phyloP scores from a whole-genome alignment of 2,797 vertebrate genomes.

The Cyprinodon diabolis region DNA sequence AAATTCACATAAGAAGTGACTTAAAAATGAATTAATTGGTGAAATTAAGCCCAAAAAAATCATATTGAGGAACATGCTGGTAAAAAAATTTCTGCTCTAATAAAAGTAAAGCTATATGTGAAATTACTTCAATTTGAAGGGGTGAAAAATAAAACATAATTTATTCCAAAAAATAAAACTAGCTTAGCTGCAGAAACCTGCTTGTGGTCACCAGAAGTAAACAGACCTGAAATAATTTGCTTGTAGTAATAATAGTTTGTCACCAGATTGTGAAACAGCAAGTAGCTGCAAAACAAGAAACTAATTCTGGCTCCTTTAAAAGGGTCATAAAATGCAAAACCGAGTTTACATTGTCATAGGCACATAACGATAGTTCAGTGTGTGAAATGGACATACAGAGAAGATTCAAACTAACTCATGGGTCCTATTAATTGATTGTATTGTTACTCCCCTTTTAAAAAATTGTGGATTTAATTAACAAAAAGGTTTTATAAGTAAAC shows the following conservation, averaged over 20 bases:
- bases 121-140: neutral
- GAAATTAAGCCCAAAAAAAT: neutral
- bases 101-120: neutral
- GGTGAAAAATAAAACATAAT: slow-evolving; percentile 3
- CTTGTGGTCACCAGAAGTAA: slow-evolving; percentile 3
- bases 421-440: neutral
- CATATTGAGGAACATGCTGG: neutral
- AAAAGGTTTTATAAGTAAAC: neutral
- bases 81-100: neutral
- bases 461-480: neutral
- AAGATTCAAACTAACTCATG: neutral
- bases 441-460: neutral
- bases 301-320: neutral
- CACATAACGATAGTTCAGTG: too few relatives aligned
- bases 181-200: neutral
- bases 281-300: neutral
- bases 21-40: neutral
- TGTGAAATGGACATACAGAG: too few relatives aligned
- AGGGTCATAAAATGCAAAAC: too few relatives aligned
- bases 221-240: neutral
- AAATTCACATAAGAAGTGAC: slow-evolving; percentile 9
- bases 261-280: neutral
- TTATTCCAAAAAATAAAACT: neutral
- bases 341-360: too few relatives aligned
- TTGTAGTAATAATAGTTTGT: neutral